Evolutionary conservation across 2,888 invertebrate species (phyloP), one percentile per base, ranked within the genome.

Genomic region (Ethmia dodecea): DNA sequence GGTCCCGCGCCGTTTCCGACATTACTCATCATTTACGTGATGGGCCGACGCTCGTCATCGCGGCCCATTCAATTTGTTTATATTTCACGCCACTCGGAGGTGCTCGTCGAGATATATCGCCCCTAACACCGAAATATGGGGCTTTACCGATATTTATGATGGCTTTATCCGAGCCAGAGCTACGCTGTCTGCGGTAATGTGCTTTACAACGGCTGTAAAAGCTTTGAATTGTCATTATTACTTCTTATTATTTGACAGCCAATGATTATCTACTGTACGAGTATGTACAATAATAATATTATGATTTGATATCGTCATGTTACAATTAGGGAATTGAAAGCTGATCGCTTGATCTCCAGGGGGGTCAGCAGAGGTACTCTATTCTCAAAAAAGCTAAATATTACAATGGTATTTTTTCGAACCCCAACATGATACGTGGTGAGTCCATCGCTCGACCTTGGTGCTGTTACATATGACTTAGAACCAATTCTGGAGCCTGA

Each of bases 31-130:
- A 81, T 86, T 84, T 83, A 75, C 69, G 55, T 12, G 35, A 31
- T 28, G 34, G 22, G 32, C 43, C 59, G 72, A 66, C 54, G 62
- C 75, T 78, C 81, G 60, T 83, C 81, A 79, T 73, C 60, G 61
- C 62, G 63, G 64, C 59, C 65, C 68, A 78, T 86, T 80, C 84
- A 83, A 83, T 84, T 84, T 84, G 84, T 84, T 83, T 83, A 81
- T 80, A 84, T 84, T 83, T 79, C 75, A 75, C 76, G 77, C 72
- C 72, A 76, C 76, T 77, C 73, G 59, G 76, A 78, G 80, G 77
- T 75, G 80, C 78, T 65, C 78, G 64, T 58, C 47, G 50, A 65
- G 70, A 79, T 67, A 74, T 76, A 77, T 66, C 49, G 64, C 60
- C 70, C 61, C 63, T 80, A 76, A 80, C 71, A 54, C 72, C 75